Evolutionary conservation across 2,888 invertebrate species (phyloP), one percentile per base, ranked within the genome.

Genomic region (Drosophila seclusa): DNA sequence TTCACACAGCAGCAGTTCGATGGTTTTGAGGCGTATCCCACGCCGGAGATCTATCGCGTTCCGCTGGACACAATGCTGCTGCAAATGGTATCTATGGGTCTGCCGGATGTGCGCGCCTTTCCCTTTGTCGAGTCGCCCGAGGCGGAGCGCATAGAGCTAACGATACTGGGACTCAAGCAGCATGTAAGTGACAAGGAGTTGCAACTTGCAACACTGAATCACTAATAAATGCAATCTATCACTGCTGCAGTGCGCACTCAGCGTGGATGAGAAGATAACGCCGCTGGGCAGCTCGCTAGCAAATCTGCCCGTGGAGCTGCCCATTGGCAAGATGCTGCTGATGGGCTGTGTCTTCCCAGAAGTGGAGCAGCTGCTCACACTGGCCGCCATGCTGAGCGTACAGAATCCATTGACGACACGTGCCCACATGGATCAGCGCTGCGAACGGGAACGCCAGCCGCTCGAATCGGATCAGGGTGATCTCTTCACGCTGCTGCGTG

Each of bases 391-490:
- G 1, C 94, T 99, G 71, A 99, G 98, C 77, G 97, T 99, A 4
- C 97, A 99, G 91, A 97, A 96, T 74, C 98, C 99, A 0, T 97
- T 98, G 90, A 98, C 98, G 0, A 98, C 97, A 86, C 95, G 96
- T 80, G 97, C 98, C 0, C 97, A 97, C 91, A 94, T 97, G 67
- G 97, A 99, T 92, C 94, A 95, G 21, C 97, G 98, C 61, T 97
- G 97, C 83, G 96, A 97, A 95, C 95, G 95, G 49, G 94, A 96
- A 0, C 94, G 97, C 48, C 96, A 95, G 93, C 95, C 95, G 0
- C 94, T 99, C 42, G 97, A 99, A 90, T 98, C 98, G 0, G 97
- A 97, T 91, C 98, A 99, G 91, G 99, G 99, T 0, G 99, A 99
- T 92, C 98, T 99, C 0, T 95, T 99, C 76, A 98, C 98, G 0